phyloP scores from a whole-genome alignment of 2,113 vertebrate species.

The Eonycteris spelaea region DNA sequence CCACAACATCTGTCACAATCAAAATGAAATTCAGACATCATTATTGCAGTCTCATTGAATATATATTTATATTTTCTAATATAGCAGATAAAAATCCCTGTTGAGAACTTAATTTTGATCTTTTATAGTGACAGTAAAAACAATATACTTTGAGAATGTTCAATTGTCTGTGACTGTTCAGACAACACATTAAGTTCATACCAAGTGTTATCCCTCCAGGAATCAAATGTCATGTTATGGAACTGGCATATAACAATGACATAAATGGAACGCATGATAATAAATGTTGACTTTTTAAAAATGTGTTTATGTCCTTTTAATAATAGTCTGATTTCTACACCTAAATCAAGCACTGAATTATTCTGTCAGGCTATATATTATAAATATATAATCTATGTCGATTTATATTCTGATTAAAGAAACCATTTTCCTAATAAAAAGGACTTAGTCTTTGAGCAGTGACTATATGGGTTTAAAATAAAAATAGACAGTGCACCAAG shows the following conservation, averaged over 20 bases:
- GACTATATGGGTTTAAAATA: neutral
- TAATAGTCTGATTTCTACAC: neutral
- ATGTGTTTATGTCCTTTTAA: neutral
- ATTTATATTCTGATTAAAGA: constrained; percentile 9
- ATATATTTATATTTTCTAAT: constrained; percentile 40
- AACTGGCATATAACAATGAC: neutral
- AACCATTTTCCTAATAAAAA: neutral
- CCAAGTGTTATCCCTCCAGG: neutral
- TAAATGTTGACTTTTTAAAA: neutral
- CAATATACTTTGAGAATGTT: constrained; percentile 50
- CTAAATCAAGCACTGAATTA: neutral
- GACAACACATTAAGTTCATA: constrained; percentile 44
- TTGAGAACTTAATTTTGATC: constrained; percentile 69
- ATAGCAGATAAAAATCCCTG: constrained; percentile 65
- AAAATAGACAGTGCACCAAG: neutral
- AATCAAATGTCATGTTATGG: neutral
- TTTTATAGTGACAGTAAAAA: constrained; percentile 52
- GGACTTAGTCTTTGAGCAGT: neutral
- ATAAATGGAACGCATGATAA: neutral
- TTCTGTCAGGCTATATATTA: neutral
- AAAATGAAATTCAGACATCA: constrained; percentile 60
- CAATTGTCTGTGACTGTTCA: constrained; percentile 64
- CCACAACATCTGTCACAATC: constrained; percentile 62
- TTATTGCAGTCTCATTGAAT: constrained; percentile 54
- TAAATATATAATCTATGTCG: neutral